Evolutionary conservation across 2,113 vertebrate genomes (phyloP), one percentile per base, ranked within the genome.

Genomic region (Cephalopholis sonnerati): DNA sequence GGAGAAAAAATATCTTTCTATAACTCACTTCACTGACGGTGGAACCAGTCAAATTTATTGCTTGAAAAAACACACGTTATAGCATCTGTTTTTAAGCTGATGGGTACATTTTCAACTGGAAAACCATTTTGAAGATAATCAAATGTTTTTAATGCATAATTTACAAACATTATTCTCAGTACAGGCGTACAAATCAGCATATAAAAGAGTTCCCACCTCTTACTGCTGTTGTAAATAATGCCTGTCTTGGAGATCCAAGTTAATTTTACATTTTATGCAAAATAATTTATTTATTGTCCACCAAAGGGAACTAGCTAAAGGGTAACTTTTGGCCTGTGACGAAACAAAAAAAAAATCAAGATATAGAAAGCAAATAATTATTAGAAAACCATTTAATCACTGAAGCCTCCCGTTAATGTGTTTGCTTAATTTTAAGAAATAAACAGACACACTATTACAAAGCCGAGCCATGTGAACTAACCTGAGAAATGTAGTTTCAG

Each of bases 101-200:
- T 54, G 69, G 29, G 41, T 51, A 77, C 72, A 53, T 53, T 74
- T 83, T 74, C 32, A 82, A 13, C 22, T 46, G 10, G 53, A 79
- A 76, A 67, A 22, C 41, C 24, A 62, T 55, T 77, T 25, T 51
- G 66, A 63, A 76, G 55, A 84, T 79, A 70, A 87, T 84, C 44
- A 74, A 72, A 63, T 74, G 44, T 63, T 77, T 90, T 79, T 41
- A 73, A 75, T 71, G 71, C 81, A 65, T 63, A 66, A 81, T 81
- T 85, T 84, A 59, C 29, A 54, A 17, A 72, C 57, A 36, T 32
- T 68, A 62, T 71, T 70, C 57, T 63, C 46, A 24, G 36, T 5
- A 36, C 17, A 51, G 24, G 50, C 36, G 54, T n/a, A 20, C 18
- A 74, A 67, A 75, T 74, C 68, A 76, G 76, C 46, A 79, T 80